Evolutionary conservation across 2,888 invertebrate genomes (phyloP), one percentile per base, ranked within the genome.

Genomic region (Patella caerulea): DNA sequence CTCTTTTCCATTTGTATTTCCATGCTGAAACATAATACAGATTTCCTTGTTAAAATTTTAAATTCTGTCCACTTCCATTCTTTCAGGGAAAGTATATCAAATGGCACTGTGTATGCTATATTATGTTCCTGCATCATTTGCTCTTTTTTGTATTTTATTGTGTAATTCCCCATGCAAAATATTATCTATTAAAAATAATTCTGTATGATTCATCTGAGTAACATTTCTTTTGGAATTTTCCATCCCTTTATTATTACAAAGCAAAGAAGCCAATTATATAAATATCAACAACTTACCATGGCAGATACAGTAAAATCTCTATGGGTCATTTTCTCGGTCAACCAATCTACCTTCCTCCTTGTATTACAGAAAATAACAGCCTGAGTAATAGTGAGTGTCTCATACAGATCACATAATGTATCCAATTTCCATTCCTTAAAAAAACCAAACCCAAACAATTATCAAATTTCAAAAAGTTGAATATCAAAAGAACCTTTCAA

Each of bases 351-450:
- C 95, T 99, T 99, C 93, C 99, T 97, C 87, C 99, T 95, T 81
- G 99, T 99, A 93, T 99, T 99, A 93, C 99, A 99, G 94, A 99
- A 99, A 91, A 99, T 99, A 79, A 99, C 99, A 88, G 99, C 98
- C 93, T 99, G 99, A 84, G 99, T 98, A 91, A 99, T 99, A 90
- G 98, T 98, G 89, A 99, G 94, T 17, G 99, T 99, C 92, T 99
- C 98, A 92, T 99, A 99, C 92, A 99, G 94, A 93, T 99, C 99
- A 93, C 98, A 98, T 82, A 99, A 94, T 29, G 99, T 99, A 86
- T 93, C 93, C 84, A 93, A 88, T 83, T 93, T 93, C 92, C 92
- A 93, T 72, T 93, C 93, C 92, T 93, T 81, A 15, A 82, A 80
- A 29, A 79, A 45, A 56, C 9, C 9, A 34, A 34, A 34, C 5